A percentile compares a stretch with the other conserved stretches of the same genome.
Evolutionary conservation across 2,113 vertebrate genomes (phyloP).

Genomic region (Terrapene triunguis): DNA sequence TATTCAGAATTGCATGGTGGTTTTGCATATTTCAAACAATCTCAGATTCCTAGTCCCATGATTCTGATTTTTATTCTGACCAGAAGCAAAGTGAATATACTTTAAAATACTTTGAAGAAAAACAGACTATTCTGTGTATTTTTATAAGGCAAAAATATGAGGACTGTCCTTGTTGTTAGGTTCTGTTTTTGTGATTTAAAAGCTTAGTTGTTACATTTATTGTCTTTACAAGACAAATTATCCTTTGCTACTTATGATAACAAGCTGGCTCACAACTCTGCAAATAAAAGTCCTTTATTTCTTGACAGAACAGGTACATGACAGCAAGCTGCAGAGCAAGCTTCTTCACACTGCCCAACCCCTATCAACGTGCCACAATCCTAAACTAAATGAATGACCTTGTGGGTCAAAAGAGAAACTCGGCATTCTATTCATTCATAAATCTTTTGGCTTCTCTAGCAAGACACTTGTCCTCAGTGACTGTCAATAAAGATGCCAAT

Average conservation of each 20-base stretch:
- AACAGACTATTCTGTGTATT: not conserved
- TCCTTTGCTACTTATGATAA: not conserved
- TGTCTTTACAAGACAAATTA: not conserved
- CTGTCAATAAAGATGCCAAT: fast-evolving
- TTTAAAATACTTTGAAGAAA: slow-evolving; percentile 28
- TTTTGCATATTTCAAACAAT: slow-evolving; percentile 8
- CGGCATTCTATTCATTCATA: not conserved
- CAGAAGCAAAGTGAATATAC: not conserved
- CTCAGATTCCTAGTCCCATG: not conserved
- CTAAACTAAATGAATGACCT: not conserved
- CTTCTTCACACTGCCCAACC: not conserved
- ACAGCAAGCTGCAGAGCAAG: not conserved
- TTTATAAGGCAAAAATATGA: not conserved
- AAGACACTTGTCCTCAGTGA: not conserved
- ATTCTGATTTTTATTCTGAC: slow-evolving; percentile 45
- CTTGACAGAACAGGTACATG: not conserved
- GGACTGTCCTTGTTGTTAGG: not conserved
- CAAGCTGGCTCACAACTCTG: fast-evolving
- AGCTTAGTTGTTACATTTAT: not conserved
- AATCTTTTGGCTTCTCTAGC: not conserved
- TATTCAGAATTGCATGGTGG: slow-evolving; percentile 14
- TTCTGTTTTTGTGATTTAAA: not conserved
- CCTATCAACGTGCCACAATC: not conserved
- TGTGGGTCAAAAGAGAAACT: fast-evolving
- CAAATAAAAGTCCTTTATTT: not conserved